Percentiles rank a stretch among this genome's conserved stretches.
Conservation (phyloP, 2,888 invertebrate species). For the Pristionchus fissidentatus region DNA sequence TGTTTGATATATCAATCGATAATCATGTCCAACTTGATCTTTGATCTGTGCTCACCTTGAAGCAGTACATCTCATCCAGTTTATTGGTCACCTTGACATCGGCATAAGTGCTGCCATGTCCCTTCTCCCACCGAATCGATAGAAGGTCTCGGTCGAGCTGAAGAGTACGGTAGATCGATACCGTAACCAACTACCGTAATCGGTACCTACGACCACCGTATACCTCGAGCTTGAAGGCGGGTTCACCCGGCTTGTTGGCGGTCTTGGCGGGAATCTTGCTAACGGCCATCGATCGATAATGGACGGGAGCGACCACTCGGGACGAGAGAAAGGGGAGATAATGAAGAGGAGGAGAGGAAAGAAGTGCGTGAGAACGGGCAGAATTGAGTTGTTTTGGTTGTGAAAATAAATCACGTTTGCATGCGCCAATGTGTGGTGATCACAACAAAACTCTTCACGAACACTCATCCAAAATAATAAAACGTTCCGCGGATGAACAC, state of each 20-base stretch:
- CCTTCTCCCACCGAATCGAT: not conserved
- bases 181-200: not conserved
- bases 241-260: not conserved
- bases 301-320: not conserved
- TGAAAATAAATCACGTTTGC: too few species aligned
- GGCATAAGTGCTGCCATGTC: not conserved
- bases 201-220: not conserved
- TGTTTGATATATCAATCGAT: too few species aligned
- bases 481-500: too few species aligned
- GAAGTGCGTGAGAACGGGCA: too few species aligned
- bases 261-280: not conserved
- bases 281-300: not conserved
- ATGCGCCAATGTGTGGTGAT: too few species aligned
- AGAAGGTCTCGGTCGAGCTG: not conserved
- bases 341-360: too few species aligned
- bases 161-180: not conserved
- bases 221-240: not conserved
- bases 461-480: too few species aligned
- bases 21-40: not conserved
- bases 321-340: not conserved
- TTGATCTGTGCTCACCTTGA: not conserved
- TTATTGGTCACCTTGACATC: not conserved
- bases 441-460: too few species aligned
- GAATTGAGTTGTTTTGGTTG: too few species aligned
- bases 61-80: not conserved